phyloP scores from a whole-genome alignment of 2,113 vertebrate genomes.

The Menura novaehollandiae region DNA sequence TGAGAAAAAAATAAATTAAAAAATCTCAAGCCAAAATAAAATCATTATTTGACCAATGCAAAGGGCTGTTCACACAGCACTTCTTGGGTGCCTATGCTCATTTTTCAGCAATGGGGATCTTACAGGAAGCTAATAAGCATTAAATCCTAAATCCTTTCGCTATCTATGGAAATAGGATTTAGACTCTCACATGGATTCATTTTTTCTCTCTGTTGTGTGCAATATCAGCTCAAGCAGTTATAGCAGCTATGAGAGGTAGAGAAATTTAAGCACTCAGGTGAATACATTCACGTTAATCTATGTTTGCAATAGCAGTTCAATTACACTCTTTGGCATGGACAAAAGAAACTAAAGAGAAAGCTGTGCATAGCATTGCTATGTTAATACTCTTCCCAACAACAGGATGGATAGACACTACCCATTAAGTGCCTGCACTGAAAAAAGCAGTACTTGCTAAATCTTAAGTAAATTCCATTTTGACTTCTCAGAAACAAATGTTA shows the following conservation, averaged over 20 bases:
- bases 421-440: background rate
- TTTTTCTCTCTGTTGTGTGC: background rate
- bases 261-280: background rate
- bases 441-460: background rate
- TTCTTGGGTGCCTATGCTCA: background rate
- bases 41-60: background rate
- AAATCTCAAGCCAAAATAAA: background rate
- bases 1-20: background rate
- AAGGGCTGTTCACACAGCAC: background rate
- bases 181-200: background rate
- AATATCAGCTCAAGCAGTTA: background rate
- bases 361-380: background rate
- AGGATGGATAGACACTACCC: background rate
- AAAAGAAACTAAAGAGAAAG: background rate
- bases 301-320: background rate
- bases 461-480: background rate
- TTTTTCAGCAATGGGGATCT: background rate
- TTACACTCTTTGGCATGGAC: constrained; percentile 5
- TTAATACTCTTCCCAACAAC: background rate
- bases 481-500: background rate
- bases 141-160: background rate
- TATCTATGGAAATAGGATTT: background rate
- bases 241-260: constrained; percentile 1
- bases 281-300: background rate
- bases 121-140: background rate